phyloP scores from a whole-genome alignment of 1,140 invertebrate genomes.

The Papilio glaucus region DNA sequence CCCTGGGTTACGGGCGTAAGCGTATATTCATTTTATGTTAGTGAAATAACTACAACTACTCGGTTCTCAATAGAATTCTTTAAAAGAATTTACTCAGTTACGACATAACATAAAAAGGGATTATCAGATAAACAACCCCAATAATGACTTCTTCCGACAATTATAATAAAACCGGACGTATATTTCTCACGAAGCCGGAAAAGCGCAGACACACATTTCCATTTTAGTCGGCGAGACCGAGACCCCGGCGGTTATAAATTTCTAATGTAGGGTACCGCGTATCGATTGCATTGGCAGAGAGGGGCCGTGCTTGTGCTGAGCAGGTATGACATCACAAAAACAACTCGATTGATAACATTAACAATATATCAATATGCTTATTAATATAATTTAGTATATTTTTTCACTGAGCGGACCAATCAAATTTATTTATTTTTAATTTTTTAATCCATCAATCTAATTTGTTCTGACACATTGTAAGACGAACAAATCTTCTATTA shows the following conservation, averaged over 20 bases:
- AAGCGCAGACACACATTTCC: constrained; percentile 49
- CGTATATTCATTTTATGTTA: background rate
- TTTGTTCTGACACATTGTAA: background rate
- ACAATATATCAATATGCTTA: too few relatives aligned
- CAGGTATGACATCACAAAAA: constrained; percentile 69
- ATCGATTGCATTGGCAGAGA: constrained; percentile 67
- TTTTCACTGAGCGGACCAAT: too few relatives aligned
- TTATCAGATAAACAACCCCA: constrained; percentile 6
- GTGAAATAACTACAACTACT: background rate
- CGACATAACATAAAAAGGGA: background rate
- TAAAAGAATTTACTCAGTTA: too few relatives aligned
- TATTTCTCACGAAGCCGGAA: constrained; percentile 24
- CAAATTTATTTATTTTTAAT: too few relatives aligned
- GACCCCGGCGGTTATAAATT: constrained; percentile 71
- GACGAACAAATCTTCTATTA: constrained; percentile 2
- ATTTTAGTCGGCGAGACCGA: constrained; percentile 57
- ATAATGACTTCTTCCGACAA: constrained; percentile 5
- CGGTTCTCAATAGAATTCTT: too few relatives aligned
- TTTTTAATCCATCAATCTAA: too few relatives aligned
- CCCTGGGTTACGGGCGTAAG: too few relatives aligned
- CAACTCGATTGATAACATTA: constrained; percentile 41
- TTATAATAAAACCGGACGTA: constrained; percentile 10
- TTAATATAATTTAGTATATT: too few relatives aligned
- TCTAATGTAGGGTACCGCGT: constrained; percentile 66
- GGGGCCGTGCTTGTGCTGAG: constrained; percentile 64